Conservation (phyloP, 2,113 vertebrate genomes). For the Garra rufa region DNA sequence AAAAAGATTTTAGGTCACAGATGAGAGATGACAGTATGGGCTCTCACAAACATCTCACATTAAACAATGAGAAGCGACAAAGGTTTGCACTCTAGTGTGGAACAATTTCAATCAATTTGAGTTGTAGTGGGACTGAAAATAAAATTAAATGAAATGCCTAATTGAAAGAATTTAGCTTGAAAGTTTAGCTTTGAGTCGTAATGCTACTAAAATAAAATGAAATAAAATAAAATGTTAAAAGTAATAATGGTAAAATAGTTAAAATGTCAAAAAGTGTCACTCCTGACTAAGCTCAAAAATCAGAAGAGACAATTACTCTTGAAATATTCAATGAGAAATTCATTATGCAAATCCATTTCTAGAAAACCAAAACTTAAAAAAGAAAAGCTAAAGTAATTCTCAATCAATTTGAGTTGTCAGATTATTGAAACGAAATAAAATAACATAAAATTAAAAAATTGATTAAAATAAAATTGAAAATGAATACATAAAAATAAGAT, state of each 20-base stretch:
- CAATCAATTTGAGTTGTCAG: neutral
- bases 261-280: too few species aligned
- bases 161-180: neutral
- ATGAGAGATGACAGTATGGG: conserved; percentile 1
- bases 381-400: neutral
- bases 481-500: too few species aligned
- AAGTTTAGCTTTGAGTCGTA: neutral
- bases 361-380: neutral
- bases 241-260: too few species aligned
- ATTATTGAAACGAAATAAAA: too few species aligned
- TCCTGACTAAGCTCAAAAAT: neutral
- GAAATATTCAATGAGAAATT: neutral
- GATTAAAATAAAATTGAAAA: too few species aligned
- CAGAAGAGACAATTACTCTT: neutral
- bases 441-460: too few species aligned
- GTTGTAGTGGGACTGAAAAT: neutral
- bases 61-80: neutral
- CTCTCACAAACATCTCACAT: conserved; percentile 17
- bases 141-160: neutral
- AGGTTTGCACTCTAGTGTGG: neutral
- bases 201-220: too few species aligned
- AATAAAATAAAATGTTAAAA: too few species aligned
- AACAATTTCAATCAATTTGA: neutral
- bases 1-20: conserved; percentile 17
- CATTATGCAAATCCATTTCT: neutral